Evolutionary conservation across 2,888 invertebrate genomes (phyloP).

Genomic region (Phlogophora meticulosa): DNA sequence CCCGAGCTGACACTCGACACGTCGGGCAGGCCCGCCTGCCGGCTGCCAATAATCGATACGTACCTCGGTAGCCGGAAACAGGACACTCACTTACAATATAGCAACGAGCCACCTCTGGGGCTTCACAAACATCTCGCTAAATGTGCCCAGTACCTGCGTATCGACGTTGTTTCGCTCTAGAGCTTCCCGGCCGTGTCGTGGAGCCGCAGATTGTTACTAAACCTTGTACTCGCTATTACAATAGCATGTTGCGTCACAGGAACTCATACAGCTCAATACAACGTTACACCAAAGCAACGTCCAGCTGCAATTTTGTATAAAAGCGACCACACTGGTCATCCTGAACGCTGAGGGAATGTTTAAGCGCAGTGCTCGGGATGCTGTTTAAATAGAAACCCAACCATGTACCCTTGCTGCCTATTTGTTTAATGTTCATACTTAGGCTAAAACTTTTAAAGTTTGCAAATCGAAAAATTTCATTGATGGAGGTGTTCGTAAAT

Average conservation of each 20-base stretch:
- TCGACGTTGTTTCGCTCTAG: background rate
- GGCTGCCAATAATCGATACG: slow-evolving; percentile 37
- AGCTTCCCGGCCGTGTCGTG: background rate
- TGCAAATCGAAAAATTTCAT: no score
- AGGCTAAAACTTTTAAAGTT: background rate
- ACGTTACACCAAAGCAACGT: background rate
- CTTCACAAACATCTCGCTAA: slow-evolving; percentile 18
- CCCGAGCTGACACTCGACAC: background rate
- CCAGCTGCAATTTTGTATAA: background rate
- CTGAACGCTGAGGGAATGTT: background rate
- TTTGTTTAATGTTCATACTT: background rate
- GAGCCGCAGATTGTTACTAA: background rate
- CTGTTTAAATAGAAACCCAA: background rate
- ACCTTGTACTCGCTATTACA: background rate
- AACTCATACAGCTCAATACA: background rate
- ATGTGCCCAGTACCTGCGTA: background rate
- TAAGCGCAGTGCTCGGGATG: no score
- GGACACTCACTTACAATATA: slow-evolving; percentile 19
- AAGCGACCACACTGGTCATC: background rate
- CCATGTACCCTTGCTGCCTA: background rate
- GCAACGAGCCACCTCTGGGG: slow-evolving; percentile 7
- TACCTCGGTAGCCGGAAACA: slow-evolving; percentile 3
- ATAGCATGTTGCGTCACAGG: background rate
- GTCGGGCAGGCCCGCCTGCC: slow-evolving; percentile 1
- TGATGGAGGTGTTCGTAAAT: no score